phyloP scores from a whole-genome alignment of 2,888 invertebrate genomes.

The Phania funesta region DNA sequence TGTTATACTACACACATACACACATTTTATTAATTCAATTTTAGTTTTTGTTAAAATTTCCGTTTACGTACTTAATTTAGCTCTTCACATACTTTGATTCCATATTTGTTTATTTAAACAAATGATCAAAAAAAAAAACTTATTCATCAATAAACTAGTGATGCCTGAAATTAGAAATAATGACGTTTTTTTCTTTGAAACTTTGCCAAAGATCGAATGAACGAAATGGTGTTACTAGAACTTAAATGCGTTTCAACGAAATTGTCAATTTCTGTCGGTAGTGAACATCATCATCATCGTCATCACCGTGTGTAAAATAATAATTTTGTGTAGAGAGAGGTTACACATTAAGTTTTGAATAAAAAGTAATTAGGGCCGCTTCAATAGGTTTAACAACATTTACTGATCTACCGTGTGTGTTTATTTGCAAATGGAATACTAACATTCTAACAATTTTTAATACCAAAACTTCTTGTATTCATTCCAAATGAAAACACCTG shows the following conservation, averaged over 20 bases:
- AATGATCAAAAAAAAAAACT: neutral
- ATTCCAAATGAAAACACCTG: conserved; percentile 31
- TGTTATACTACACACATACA: conserved; percentile 12
- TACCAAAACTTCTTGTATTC: too few species aligned
- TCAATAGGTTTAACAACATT: too few species aligned
- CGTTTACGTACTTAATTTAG: conserved; percentile 60
- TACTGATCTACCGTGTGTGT: too few species aligned
- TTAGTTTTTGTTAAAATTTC: conserved; percentile 55
- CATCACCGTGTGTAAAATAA: too few species aligned
- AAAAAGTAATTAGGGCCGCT: too few species aligned
- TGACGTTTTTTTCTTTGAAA: conserved; percentile 1
- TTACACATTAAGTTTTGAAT: too few species aligned
- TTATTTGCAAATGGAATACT: too few species aligned
- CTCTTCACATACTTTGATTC: conserved; percentile 52
- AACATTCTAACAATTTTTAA: too few species aligned
- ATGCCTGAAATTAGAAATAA: conserved; percentile 75
- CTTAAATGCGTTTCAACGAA: neutral
- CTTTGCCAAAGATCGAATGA: conserved; percentile 45
- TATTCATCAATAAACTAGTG: conserved; percentile 69
- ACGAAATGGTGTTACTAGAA: conserved; percentile 22
- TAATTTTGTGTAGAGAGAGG: too few species aligned
- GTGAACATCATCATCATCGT: too few species aligned
- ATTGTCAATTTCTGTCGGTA: too few species aligned
- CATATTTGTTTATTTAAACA: conserved; percentile 42
- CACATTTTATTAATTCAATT: conserved; percentile 3